Base-by-base conservation (phyloP, 2,797 vertebrate genomes). In the Hypotaenidia philippensis region DNA sequence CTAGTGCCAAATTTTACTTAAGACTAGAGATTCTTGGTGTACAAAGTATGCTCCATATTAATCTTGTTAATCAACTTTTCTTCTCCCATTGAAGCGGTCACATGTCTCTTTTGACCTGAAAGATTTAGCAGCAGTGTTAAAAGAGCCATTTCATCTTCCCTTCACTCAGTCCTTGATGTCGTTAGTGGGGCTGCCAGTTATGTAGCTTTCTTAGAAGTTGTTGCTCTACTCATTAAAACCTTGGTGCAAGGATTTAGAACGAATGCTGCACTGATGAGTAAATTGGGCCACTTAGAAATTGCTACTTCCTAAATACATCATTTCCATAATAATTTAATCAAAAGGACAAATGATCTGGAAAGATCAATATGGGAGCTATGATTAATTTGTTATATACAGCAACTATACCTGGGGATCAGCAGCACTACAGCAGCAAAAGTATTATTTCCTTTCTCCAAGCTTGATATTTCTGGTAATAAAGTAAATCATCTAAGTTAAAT, bases 301-400 rank as follows among this genome's bases (percentile, higher is more conserved):
- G 13, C 34, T 59, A 7, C 31, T 65, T 75, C 36, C 38, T 61
- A 78, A 53, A 79, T 34, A 32, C 3, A 0, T 64, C 12, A 31
- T 85, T 95, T 87, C 32, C 12, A 8, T 65, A 41, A 31, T 75
- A 77, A 72, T 68, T 81, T 85, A 75, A 31, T 87, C 34, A 63
- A 65, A 82, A 26, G 52, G 76, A 22, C 82, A 6, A 66, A 4
- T 40, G 12, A 60, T 72, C 31, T 36, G 19, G 89, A 56, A 90
- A 34, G 9, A 55, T 29, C 41, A 38, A 7, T 29, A 11, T 0
- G 3, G 34, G 29, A 71, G 14, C 47, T 60, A 3, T 41, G 9
- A 64, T 34, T 72, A 5, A 13, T 44, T 53, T 61, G 9, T 60
- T 34, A 34, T 1, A 19, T 2, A 10, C 26, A 23, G 2, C 20